Evolutionary conservation across 2,888 invertebrate genomes (phyloP).

Genomic region (Luperina testacea): DNA sequence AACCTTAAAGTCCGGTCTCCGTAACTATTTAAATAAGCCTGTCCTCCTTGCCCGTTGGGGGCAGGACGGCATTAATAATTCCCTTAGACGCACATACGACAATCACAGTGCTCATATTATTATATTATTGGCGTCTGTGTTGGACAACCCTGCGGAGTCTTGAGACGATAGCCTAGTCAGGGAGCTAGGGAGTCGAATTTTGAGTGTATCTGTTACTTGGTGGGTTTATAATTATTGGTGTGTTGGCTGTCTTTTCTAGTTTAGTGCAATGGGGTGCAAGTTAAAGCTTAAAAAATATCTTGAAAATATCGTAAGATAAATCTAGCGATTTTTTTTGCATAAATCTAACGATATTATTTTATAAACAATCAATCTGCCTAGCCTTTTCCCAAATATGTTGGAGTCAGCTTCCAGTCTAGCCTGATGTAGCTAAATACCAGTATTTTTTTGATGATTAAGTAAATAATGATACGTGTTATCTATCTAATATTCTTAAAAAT

Average conservation of each 20-base stretch:
- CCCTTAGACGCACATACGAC: constrained; percentile 88
- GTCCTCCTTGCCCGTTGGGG: constrained; percentile 72
- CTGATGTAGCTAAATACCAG: not conserved
- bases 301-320: too few relatives aligned
- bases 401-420: not conserved
- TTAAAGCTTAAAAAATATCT: too few relatives aligned
- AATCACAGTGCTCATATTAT: constrained; percentile 84
- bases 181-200: constrained; percentile 70
- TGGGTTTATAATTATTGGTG: constrained; percentile 33
- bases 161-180: constrained; percentile 81
- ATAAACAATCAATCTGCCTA: not conserved
- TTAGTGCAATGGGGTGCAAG: not conserved
- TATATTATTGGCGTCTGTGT: constrained; percentile 85
- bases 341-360: not conserved
- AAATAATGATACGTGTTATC: not conserved
- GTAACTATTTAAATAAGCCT: constrained; percentile 83
- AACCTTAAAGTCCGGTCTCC: constrained; percentile 75
- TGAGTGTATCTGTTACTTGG: constrained; percentile 27
- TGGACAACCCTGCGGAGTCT: constrained; percentile 86
- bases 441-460: not conserved
- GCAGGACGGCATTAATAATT: constrained; percentile 87
- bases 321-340: too few relatives aligned
- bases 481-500: too few relatives aligned
- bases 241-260: not conserved
- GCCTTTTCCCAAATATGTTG: too few relatives aligned